Conservation (phyloP, 2,888 invertebrate genomes). For the Brachylomia viminalis region DNA sequence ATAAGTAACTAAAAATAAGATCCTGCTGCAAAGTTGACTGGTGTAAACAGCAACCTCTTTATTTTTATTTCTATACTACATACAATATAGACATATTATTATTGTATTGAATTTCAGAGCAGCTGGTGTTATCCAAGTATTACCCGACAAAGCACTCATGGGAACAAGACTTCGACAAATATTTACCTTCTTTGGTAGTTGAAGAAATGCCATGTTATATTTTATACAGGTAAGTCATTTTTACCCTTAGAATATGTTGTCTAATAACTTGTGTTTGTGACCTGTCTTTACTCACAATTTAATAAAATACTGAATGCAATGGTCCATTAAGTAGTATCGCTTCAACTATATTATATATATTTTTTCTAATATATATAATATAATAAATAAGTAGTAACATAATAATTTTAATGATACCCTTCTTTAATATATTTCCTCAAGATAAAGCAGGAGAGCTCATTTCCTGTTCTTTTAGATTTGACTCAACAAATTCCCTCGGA, state of each 20-base stretch:
- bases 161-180: conserved; percentile 96
- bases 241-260: not conserved
- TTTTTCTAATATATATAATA: not conserved
- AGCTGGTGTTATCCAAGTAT: conserved; percentile 92
- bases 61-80: not conserved
- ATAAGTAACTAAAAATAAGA: not conserved
- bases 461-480: conserved; percentile 89
- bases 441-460: not conserved
- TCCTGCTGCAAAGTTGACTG: not conserved
- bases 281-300: not conserved
- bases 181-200: conserved; percentile 93
- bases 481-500: conserved; percentile 94
- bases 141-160: conserved; percentile 93
- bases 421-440: not conserved
- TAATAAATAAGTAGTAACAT: not conserved
- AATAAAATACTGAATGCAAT: not conserved
- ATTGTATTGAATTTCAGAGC: conserved; percentile 90
- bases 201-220: conserved; percentile 97
- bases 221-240: conserved; percentile 92
- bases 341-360: not conserved
- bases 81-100: not conserved
- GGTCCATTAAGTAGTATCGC: not conserved
- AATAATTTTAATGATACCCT: not conserved
- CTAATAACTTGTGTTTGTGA: not conserved
- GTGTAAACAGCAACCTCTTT: not conserved